These are phyloP conservation scores for Panzeria rudis DNA, from an alignment of 2,888 invertebrate genomes.

Conservation along the genomic window DNA sequence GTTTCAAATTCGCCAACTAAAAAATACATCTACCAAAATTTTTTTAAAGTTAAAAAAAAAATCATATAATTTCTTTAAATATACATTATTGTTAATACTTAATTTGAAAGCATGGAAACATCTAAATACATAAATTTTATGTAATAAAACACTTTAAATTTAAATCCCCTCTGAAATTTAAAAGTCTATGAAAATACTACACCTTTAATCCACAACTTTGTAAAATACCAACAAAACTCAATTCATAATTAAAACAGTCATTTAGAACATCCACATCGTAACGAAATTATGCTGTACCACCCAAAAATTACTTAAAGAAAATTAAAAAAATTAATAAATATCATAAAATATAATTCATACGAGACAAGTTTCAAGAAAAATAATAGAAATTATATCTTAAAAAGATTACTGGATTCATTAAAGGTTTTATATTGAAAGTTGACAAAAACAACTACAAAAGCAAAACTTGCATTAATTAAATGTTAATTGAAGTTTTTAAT, in stretches of 20 bases:
- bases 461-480: slow-evolving; percentile 45
- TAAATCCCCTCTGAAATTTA: background rate
- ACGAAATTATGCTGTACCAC: slow-evolving; percentile 10
- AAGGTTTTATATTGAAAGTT: slow-evolving; percentile 34
- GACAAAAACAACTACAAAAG: background rate
- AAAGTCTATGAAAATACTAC: background rate
- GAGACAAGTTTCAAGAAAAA: slow-evolving; percentile 36
- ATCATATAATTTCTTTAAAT: slow-evolving; percentile 8
- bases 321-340: background rate
- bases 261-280: background rate
- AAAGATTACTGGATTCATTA: slow-evolving; percentile 16
- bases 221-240: slow-evolving; percentile 35
- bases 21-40: slow-evolving; percentile 19
- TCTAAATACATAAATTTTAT: background rate
- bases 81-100: slow-evolving; percentile 21
- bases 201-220: background rate
- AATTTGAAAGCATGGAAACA: background rate
- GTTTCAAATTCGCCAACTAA: slow-evolving; percentile 39
- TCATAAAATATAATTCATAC: background rate
- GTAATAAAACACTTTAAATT: background rate
- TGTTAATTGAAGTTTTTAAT: slow-evolving; percentile 60
- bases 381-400: slow-evolving; percentile 9
- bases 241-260: background rate
- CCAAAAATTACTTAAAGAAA: background rate
- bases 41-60: slow-evolving; percentile 33